A percentile compares a stretch with the other conserved stretches of the same genome.
Evolutionary conservation across 2,888 invertebrate genomes (phyloP).

Genomic region (Cryptus armator): DNA sequence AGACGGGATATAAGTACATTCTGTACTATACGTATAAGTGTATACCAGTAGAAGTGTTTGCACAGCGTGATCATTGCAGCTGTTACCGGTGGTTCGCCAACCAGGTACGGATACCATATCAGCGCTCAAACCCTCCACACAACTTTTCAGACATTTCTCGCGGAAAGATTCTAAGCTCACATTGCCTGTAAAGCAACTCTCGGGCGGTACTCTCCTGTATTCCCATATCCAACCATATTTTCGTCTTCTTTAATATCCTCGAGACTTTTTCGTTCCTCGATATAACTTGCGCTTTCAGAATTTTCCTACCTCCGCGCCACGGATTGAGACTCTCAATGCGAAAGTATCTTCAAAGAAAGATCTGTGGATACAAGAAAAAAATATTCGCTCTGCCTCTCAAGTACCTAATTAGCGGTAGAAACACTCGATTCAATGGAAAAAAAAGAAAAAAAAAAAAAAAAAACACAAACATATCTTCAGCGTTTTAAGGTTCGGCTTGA

Average conservation of each 20-base stretch:
- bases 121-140: constrained; percentile 40
- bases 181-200: constrained; percentile 28
- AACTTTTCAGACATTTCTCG: constrained; percentile 64
- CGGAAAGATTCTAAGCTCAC: constrained; percentile 48
- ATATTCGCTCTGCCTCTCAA: constrained; percentile 23
- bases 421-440: constrained; percentile 39
- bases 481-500: background rate
- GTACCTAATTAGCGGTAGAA: constrained; percentile 55
- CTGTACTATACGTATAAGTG: constrained; percentile 14
- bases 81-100: constrained; percentile 57
- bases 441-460: constrained; percentile 2
- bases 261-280: constrained; percentile 18
- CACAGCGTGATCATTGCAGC: constrained; percentile 67
- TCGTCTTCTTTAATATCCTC: constrained; percentile 42
- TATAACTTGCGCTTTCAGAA: background rate
- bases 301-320: background rate
- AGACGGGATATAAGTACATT: constrained; percentile 46
- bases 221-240: constrained; percentile 43
- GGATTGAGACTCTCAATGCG: constrained; percentile 21
- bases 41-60: constrained; percentile 47
- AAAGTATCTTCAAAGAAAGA: background rate
- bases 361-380: background rate
- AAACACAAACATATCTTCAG: background rate
- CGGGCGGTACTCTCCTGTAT: constrained; percentile 27
- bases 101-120: constrained; percentile 58